Percentiles rank a stretch among this genome's conserved stretches.
These are phyloP conservation scores for Trochalopteron elliotii DNA, from an alignment of 2,113 vertebrate genomes.

Conservation along the genomic window DNA sequence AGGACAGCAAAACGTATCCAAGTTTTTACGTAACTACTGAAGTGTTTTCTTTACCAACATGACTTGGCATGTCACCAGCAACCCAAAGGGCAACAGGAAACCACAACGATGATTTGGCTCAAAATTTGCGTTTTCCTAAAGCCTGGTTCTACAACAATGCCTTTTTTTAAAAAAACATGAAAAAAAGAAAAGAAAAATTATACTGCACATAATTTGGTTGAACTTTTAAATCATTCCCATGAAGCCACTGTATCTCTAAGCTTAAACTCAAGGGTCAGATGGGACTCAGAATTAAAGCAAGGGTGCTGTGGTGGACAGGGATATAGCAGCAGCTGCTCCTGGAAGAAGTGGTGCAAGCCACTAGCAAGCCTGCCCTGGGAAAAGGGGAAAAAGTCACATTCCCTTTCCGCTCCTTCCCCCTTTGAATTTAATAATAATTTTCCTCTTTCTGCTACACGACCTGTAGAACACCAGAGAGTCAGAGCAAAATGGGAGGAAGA, in stretches of 20 bases:
- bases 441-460: neutral
- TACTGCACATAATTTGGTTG: neutral
- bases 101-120: neutral
- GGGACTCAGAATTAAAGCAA: neutral
- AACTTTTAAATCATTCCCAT: neutral
- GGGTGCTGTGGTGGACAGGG: neutral
- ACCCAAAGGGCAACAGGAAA: slow-evolving; percentile 39
- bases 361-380: neutral
- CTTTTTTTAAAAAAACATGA: neutral
- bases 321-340: neutral
- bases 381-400: neutral
- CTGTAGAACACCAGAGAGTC: neutral
- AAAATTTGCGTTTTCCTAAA: neutral
- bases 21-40: neutral
- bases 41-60: neutral
- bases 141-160: neutral
- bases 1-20: neutral
- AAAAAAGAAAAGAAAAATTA: neutral
- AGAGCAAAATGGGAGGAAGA: neutral
- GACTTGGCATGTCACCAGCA: neutral
- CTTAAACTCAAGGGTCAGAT: neutral
- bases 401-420: neutral
- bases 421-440: neutral
- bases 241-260: neutral
- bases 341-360: neutral